Evolutionary conservation across 1,140 invertebrate species (phyloP).

Genomic region (Acarapis woodi): DNA sequence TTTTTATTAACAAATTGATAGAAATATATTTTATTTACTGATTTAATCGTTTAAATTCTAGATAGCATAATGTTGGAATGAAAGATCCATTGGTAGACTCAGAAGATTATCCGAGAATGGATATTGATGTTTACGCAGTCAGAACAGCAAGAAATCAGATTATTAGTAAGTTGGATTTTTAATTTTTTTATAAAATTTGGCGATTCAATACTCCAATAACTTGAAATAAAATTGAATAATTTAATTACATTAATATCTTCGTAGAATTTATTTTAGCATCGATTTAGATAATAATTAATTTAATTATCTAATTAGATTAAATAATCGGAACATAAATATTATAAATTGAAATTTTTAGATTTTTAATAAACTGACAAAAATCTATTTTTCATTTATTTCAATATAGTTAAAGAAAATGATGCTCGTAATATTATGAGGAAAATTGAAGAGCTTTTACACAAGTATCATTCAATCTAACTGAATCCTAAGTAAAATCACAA

Average conservation of each 20-base stretch:
- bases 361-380: too few relatives aligned
- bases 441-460: constrained; percentile 41
- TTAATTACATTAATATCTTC: too few relatives aligned
- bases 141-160: constrained; percentile 53
- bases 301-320: too few relatives aligned
- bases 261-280: constrained; percentile 5
- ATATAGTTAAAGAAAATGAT: constrained; percentile 58
- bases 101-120: constrained; percentile 54
- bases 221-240: too few relatives aligned
- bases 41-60: constrained; percentile 7
- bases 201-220: too few relatives aligned
- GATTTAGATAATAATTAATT: not conserved
- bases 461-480: constrained; percentile 22
- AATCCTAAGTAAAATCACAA: too few relatives aligned
- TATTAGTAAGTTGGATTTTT: constrained; percentile 60
- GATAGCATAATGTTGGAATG: constrained; percentile 56
- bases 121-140: constrained; percentile 72
- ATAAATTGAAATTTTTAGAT: too few relatives aligned
- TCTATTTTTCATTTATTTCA: too few relatives aligned
- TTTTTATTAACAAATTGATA: too few relatives aligned
- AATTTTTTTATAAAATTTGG: too few relatives aligned
- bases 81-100: constrained; percentile 47
- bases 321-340: too few relatives aligned
- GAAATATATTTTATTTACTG: not conserved
- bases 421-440: constrained; percentile 49